phyloP scores from a whole-genome alignment of 2,888 invertebrate genomes.

The Cylloceria caligata region DNA sequence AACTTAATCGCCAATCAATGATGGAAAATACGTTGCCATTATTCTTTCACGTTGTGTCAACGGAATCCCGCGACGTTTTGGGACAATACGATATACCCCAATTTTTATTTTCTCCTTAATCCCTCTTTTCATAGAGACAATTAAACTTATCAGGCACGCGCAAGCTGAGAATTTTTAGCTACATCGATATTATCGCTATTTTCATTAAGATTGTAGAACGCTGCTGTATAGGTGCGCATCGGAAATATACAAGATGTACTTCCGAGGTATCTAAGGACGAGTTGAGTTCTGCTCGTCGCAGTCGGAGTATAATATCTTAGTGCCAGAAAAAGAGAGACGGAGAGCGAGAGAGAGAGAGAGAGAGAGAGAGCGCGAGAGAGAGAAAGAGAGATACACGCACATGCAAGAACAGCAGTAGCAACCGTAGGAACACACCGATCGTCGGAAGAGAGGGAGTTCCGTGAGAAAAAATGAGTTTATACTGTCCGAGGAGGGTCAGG shows the following conservation, averaged over 20 bases:
- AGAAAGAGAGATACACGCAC: constrained; percentile 25
- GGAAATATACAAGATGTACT: not conserved
- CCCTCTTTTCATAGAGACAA: constrained; percentile 65
- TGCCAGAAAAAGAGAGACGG: not conserved
- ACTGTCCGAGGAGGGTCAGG: constrained; percentile 31
- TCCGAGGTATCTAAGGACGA: constrained; percentile 4
- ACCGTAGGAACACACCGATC: constrained; percentile 10
- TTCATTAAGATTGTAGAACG: not conserved
- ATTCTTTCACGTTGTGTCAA: not conserved
- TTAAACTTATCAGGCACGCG: constrained; percentile 38
- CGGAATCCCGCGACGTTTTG: constrained; percentile 17
- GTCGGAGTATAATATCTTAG: not conserved
- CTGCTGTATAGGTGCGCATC: not conserved
- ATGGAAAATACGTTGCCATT: not conserved
- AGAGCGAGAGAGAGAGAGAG: constrained; percentile 28
- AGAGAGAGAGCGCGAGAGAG: constrained; percentile 31
- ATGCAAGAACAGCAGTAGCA: constrained; percentile 4
- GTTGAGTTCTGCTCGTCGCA: constrained; percentile 20
- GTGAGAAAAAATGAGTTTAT: not conserved
- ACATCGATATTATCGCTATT: constrained; percentile 56
- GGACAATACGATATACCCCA: not conserved
- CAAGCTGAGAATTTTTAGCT: constrained; percentile 57
- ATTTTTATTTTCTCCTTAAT: constrained; percentile 55
- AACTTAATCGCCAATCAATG: not conserved
- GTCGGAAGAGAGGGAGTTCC: constrained; percentile 7